phyloP scores from a whole-genome alignment of 2,113 vertebrate genomes.

The Grammomys surdaster region DNA sequence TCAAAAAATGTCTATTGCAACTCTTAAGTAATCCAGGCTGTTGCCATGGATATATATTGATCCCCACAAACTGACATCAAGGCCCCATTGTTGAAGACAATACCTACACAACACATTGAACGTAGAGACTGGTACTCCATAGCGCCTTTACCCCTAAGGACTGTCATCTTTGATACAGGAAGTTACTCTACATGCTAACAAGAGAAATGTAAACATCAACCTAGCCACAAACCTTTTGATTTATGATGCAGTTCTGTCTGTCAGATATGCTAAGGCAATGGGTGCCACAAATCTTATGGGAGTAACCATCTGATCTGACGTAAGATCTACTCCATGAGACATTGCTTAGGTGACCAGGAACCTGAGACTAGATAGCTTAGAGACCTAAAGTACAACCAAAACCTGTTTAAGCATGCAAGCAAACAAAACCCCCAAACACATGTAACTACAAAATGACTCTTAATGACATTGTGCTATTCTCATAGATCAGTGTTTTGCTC shows the following conservation, averaged over 20 bases:
- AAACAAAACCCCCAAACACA: no score
- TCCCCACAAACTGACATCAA: neutral
- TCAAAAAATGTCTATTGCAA: neutral
- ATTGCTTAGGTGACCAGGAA: neutral
- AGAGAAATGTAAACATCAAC: neutral
- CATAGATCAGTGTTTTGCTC: neutral
- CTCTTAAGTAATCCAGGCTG: neutral
- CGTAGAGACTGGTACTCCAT: neutral
- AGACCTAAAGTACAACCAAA: neutral
- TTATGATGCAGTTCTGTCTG: neutral
- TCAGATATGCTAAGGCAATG: neutral
- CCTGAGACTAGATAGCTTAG: neutral
- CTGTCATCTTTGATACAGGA: neutral
- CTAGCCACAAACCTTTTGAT: neutral
- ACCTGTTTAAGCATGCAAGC: neutral
- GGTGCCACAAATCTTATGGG: neutral
- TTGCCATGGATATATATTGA: neutral
- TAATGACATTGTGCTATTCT: neutral
- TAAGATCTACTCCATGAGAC: neutral
- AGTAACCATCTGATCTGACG: neutral
- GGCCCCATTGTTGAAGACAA: neutral
- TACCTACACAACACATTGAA: neutral
- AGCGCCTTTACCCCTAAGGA: neutral
- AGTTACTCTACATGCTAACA: neutral
- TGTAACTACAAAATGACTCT: neutral